These are phyloP conservation scores for Hydropsyche tenuis DNA, from an alignment of 1,140 invertebrate genomes.

Conservation along the genomic window DNA sequence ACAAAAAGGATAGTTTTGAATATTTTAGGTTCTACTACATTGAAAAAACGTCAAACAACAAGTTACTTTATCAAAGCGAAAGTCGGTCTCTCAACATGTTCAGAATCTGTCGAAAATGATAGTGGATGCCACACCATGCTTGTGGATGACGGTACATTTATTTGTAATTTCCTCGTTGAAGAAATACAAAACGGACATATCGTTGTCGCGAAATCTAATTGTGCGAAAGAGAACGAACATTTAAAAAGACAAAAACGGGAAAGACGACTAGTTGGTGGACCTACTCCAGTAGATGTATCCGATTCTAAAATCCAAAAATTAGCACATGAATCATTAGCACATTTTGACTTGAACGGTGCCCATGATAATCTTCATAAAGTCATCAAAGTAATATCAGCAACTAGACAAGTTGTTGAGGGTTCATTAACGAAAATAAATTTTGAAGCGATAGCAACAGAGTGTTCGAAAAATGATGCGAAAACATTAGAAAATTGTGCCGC, in stretches of 20 bases:
- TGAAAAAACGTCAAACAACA: slow-evolving; percentile 50
- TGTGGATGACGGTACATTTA: slow-evolving; percentile 48
- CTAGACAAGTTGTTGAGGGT: slow-evolving; percentile 50
- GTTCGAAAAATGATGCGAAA: slow-evolving; percentile 56
- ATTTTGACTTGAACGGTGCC: slow-evolving; percentile 50
- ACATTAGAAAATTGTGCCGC: slow-evolving; percentile 55
- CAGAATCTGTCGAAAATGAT: slow-evolving; percentile 46
- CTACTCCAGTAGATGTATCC: slow-evolving; percentile 45
- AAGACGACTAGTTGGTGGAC: slow-evolving; percentile 9
- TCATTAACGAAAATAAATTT: slow-evolving; percentile 52
- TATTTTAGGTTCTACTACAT: slow-evolving; percentile 54
- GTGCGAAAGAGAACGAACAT: slow-evolving; percentile 48
- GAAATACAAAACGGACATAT: slow-evolving; percentile 52
- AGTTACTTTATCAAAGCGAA: slow-evolving; percentile 54
- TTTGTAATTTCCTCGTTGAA: slow-evolving; percentile 54
- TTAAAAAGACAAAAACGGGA: slow-evolving; percentile 17
- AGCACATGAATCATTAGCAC: slow-evolving; percentile 52
- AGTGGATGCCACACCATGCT: slow-evolving; percentile 24
- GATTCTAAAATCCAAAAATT: slow-evolving; percentile 51
- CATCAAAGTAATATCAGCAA: slow-evolving; percentile 52
- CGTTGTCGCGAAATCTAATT: slow-evolving; percentile 55
- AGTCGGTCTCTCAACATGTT: slow-evolving; percentile 53
- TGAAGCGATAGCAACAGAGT: slow-evolving; percentile 57
- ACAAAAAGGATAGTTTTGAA: slow-evolving; percentile 53
- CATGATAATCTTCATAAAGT: slow-evolving; percentile 51